phyloP scores from a whole-genome alignment of 2,888 invertebrate species.

The Stratiomys singularior region DNA sequence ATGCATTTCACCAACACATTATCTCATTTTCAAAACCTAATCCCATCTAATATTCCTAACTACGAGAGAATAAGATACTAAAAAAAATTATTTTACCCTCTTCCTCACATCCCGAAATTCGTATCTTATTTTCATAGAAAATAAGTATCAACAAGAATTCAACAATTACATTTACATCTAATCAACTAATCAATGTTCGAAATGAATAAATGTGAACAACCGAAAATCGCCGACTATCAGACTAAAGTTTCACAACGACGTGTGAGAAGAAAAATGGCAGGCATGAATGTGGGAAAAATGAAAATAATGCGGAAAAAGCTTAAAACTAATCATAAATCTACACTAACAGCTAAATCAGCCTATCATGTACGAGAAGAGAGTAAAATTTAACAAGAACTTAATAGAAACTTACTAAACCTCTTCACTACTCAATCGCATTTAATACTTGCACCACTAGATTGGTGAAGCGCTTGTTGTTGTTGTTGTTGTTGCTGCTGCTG shows the following conservation, averaged over 20 bases:
- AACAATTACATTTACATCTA: conserved; percentile 38
- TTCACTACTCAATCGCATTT: conserved; percentile 41
- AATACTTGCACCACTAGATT: conserved; percentile 36
- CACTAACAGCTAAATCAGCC: conserved; percentile 24
- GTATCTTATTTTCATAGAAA: conserved; percentile 44
- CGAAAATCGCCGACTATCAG: not conserved
- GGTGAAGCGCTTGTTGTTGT: conserved; percentile 19
- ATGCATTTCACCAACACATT: conserved; percentile 24
- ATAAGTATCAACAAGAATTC: conserved; percentile 43
- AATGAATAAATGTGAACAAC: conserved; percentile 5
- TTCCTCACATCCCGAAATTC: conserved; percentile 33
- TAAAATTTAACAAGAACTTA: conserved; percentile 43
- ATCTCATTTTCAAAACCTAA: conserved; percentile 11
- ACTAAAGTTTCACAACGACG: conserved; percentile 17
- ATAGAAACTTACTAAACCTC: conserved; percentile 40
- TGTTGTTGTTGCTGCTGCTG: conserved; percentile 19
- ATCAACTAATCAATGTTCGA: conserved; percentile 1
- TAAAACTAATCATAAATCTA: conserved; percentile 15
- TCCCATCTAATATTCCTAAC: conserved; percentile 33
- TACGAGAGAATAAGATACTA: conserved; percentile 33
- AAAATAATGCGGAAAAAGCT: not conserved
- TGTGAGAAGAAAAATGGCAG: conserved; percentile 26
- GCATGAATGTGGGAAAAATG: conserved; percentile 14
- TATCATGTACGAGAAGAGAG: conserved; percentile 34
- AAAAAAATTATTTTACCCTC: conserved; percentile 34